These are phyloP conservation scores for Lithophane semibrunnea DNA, from an alignment of 2,888 invertebrate genomes.

Conservation along the genomic window DNA sequence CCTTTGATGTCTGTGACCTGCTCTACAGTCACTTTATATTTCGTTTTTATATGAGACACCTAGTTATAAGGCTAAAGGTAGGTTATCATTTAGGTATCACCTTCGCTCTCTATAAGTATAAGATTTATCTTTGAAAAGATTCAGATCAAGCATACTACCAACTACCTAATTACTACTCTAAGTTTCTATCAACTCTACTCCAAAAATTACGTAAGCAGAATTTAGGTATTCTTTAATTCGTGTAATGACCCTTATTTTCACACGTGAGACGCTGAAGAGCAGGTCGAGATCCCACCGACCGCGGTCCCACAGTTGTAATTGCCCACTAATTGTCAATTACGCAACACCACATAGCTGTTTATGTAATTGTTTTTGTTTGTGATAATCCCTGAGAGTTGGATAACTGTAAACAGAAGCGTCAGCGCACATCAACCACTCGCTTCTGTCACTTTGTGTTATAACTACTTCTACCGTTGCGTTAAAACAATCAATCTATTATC, in stretches of 20 bases:
- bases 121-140: slow-evolving; percentile 17
- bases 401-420: slow-evolving; percentile 65
- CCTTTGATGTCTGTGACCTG: slow-evolving; percentile 44
- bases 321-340: slow-evolving; percentile 79
- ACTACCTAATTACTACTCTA: slow-evolving; percentile 12
- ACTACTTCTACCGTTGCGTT: slow-evolving; percentile 36
- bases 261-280: slow-evolving; percentile 56
- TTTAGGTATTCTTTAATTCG: slow-evolving; percentile 40
- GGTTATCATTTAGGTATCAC: background rate
- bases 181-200: slow-evolving; percentile 36
- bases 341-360: slow-evolving; percentile 81
- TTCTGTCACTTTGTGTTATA: slow-evolving; percentile 47
- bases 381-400: slow-evolving; percentile 60
- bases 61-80: background rate
- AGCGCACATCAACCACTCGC: slow-evolving; percentile 31
- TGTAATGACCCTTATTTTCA: slow-evolving; percentile 66
- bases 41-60: background rate
- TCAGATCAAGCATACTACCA: slow-evolving; percentile 1
- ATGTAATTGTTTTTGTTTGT: slow-evolving; percentile 77
- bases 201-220: slow-evolving; percentile 49
- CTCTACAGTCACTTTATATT: slow-evolving; percentile 19
- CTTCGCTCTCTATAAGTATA: background rate
- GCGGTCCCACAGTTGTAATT: slow-evolving; percentile 82
- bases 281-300: slow-evolving; percentile 56
- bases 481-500: slow-evolving; percentile 37